Conservation (phyloP, 2,113 vertebrate genomes). For the Cacatua alba region DNA sequence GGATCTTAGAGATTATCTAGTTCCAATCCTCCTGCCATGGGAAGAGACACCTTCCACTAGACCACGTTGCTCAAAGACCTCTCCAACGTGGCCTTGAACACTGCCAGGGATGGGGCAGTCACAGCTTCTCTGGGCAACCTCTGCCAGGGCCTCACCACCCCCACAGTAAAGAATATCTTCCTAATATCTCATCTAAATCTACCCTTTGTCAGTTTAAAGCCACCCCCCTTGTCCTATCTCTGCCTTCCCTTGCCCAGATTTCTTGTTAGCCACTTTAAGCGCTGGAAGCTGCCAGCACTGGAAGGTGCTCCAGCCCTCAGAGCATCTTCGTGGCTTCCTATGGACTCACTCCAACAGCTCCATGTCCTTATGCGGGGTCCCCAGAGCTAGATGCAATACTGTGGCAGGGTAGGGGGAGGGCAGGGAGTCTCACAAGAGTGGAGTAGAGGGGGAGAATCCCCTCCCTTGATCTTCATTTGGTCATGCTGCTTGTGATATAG, state of each 20-base stretch:
- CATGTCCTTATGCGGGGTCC: not conserved
- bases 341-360: not conserved
- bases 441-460: not conserved
- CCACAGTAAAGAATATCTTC: not conserved
- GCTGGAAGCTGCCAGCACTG: not conserved
- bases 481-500: not conserved
- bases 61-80: not conserved
- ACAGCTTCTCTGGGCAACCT: not conserved
- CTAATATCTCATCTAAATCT: not conserved
- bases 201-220: not conserved
- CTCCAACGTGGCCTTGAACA: too few relatives aligned
- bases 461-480: not conserved
- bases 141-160: not conserved
- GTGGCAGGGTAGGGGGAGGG: too few relatives aligned
- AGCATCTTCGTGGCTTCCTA: not conserved
- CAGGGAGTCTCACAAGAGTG: not conserved
- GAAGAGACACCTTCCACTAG: not conserved
- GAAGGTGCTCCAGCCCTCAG: not conserved
- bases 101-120: too few relatives aligned
- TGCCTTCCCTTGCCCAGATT: not conserved
- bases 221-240: not conserved
- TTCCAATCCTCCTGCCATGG: not conserved
- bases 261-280: not conserved
- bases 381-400: not conserved
- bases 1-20: not conserved